Base-by-base conservation (phyloP, 2,888 invertebrate genomes). In the Andrena praecox region DNA sequence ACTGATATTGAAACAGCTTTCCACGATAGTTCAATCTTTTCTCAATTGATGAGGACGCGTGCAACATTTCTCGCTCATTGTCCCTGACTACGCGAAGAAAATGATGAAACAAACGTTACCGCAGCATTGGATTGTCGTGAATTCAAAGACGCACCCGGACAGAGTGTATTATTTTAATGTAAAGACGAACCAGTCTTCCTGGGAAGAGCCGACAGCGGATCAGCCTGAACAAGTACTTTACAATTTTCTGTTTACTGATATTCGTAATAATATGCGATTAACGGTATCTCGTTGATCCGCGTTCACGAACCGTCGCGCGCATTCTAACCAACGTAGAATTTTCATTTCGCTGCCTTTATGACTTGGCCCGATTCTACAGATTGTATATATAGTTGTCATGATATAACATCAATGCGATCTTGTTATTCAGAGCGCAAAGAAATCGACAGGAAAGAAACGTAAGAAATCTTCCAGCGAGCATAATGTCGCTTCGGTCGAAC, bases 111-210 rank as follows among this genome's bases (percentile, higher is more conserved):
- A 52, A 62, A 82, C 86, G 10, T 76, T 92, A 16, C 90, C 91
- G 2, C 79, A 88, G 12, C 85, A 89, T 77, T 93, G 93, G 93
- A 85, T 91, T 16, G 87, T 86, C 16, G 77, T 85, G 1, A 86
- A 80, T 54, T 93, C 93, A 0, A 92, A 89, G 50, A 91, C 79
- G 35, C 84, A 90, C 77, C 92, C 91, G 0, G 89, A 93, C 29
- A 87, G 82, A 73, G 82, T 91, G 24, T 93, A 92, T 79, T 93
- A 92, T 81, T 93, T 92, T 48, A 93, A 93, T 71, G 83, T 88
- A 10, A 87, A 82, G 60, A 92, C 92, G 7, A 90, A 90, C 2
- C 60, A 89, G 62, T 85, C 91, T 3, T 89, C 90, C 1, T 93
- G 93, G 93, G 75, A 82, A 4, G 20, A 74, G 48, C 92, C 93